phyloP scores from a whole-genome alignment of 2,113 vertebrate species.

The Toxotes chatareus region DNA sequence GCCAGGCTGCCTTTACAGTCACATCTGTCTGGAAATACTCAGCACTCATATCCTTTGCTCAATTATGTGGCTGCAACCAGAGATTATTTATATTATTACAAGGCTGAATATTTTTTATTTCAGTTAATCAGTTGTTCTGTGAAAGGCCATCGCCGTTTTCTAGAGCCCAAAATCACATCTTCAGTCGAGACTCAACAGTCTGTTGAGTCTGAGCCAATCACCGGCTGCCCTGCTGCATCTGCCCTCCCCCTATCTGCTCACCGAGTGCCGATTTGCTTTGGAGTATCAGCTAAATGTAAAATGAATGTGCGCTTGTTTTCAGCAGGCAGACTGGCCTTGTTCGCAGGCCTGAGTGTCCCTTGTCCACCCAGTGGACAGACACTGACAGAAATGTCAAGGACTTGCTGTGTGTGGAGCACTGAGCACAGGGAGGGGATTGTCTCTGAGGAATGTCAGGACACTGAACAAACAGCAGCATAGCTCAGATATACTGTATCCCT shows the following conservation, averaged over 20 bases:
- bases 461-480: constrained; percentile 51
- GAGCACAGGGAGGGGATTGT: constrained; percentile 72
- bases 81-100: too few species aligned
- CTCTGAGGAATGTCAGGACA: constrained; percentile 64
- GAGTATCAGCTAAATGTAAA: constrained; percentile 11
- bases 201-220: not conserved
- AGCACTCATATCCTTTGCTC: not conserved
- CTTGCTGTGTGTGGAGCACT: constrained; percentile 32
- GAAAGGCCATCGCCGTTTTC: too few species aligned
- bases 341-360: constrained; percentile 45
- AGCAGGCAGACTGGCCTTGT: constrained; percentile 36
- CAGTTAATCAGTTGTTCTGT: too few species aligned
- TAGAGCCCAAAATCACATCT: too few species aligned
- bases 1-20: not conserved
- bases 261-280: not conserved
- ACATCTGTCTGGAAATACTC: not conserved
- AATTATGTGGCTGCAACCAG: too few species aligned
- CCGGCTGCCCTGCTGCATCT: not conserved
- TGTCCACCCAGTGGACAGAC: constrained; percentile 45
- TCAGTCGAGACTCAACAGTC: not conserved
- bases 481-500: constrained; percentile 44
- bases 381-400: constrained; percentile 71
- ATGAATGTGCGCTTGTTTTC: constrained; percentile 59
- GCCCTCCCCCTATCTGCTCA: not conserved
- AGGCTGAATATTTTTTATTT: too few species aligned